Percentiles rank a stretch among this genome's conserved stretches.
Conservation (phyloP, 2,797 vertebrate genomes). For the Manis pentadactyla region DNA sequence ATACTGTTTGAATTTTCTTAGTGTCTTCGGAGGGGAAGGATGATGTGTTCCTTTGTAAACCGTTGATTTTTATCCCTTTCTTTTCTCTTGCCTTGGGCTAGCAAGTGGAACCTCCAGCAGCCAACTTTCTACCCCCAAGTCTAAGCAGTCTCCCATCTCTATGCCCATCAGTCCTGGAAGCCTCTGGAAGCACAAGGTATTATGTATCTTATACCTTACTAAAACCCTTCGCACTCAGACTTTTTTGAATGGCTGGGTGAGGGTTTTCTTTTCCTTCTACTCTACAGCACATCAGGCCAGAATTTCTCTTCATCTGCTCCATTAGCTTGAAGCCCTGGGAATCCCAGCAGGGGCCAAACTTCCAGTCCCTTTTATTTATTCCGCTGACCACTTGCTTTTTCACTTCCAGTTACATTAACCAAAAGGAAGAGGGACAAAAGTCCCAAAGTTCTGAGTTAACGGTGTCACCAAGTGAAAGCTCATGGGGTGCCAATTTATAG, state of each 20-base stretch:
- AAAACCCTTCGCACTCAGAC: conserved; percentile 78
- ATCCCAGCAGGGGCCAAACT: conserved; percentile 24
- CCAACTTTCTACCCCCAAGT: conserved; percentile 98
- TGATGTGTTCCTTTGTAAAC: conserved; percentile 64
- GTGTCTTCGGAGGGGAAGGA: conserved; percentile 64
- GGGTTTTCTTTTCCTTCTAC: background rate
- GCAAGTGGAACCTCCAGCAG: conserved; percentile 99
- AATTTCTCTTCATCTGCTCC: conserved; percentile 8
- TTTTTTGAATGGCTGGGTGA: conserved; percentile 51
- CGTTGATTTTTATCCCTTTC: conserved; percentile 77
- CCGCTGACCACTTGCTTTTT: conserved; percentile 15
- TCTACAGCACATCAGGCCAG: background rate
- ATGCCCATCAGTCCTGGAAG: conserved; percentile 97
- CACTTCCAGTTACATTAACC: conserved; percentile 13
- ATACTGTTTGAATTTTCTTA: conserved; percentile 64
- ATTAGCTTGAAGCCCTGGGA: background rate
- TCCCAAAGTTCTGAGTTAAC: conserved; percentile 36
- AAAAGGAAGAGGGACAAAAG: background rate
- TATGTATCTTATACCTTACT: conserved; percentile 91
- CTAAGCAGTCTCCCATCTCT: conserved; percentile 99
- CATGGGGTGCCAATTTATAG: background rate
- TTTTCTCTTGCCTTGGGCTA: conserved; percentile 87
- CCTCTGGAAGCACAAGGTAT: conserved; percentile 99
- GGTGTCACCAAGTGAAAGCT: background rate
- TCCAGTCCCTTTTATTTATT: conserved; percentile 53